Evolutionary conservation across 2,113 vertebrate species (phyloP).

Genomic region (Chiloscyllium plagiosum): DNA sequence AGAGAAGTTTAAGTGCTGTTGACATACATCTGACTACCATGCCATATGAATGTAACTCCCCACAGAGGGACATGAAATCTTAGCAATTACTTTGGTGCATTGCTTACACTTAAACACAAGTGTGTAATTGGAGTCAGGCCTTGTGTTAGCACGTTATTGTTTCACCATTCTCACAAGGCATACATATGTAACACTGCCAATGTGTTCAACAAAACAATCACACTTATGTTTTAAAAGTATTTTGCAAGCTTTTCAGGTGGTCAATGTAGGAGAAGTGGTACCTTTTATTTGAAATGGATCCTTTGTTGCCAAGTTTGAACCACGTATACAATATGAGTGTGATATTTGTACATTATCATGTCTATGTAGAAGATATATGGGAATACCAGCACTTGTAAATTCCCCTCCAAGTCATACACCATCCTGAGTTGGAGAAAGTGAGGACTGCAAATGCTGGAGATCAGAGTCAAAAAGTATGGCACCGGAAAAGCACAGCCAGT

Average conservation of each 20-base stretch:
- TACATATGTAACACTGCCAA: background rate
- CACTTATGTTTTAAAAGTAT: background rate
- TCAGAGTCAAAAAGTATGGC: too few relatives aligned
- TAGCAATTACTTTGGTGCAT: background rate
- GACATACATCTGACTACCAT: background rate
- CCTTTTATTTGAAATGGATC: background rate
- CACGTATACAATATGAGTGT: background rate
- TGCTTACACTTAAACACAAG: background rate
- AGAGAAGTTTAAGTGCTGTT: background rate
- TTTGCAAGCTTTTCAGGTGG: background rate
- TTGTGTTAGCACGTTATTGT: background rate
- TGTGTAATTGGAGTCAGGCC: background rate
- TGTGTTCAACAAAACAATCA: background rate
- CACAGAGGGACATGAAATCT: background rate
- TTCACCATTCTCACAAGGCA: background rate
- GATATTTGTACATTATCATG: background rate
- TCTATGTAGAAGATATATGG: too few relatives aligned
- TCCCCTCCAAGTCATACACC: too few relatives aligned
- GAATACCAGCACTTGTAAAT: too few relatives aligned
- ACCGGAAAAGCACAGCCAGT: too few relatives aligned
- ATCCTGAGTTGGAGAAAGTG: too few relatives aligned
- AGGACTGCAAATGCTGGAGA: too few relatives aligned
- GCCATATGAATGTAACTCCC: background rate
- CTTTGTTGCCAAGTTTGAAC: background rate
- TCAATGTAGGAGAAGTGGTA: background rate